Conservation (phyloP, 1,140 invertebrate species). For the Cydia splendana region DNA sequence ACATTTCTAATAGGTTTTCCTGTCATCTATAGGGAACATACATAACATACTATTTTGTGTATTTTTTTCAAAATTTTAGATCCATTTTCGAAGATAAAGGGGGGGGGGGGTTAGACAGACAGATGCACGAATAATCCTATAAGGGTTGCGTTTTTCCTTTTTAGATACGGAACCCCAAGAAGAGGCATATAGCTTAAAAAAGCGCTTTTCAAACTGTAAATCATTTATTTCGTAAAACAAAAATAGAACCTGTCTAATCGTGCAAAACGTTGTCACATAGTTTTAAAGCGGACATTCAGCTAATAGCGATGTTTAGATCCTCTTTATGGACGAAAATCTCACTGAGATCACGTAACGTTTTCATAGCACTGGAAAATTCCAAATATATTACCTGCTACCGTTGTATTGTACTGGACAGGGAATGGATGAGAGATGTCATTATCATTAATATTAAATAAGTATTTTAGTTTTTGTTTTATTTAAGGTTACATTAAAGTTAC, state of each 20-base stretch:
- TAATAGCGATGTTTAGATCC: conserved; percentile 50
- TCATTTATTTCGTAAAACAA: background rate
- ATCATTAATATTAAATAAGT: conserved; percentile 12
- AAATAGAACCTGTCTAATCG: background rate
- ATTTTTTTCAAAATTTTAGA: no score
- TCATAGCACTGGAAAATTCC: conserved; percentile 57
- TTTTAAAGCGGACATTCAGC: conserved; percentile 35
- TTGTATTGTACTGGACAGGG: conserved; percentile 43
- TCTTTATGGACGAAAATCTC: conserved; percentile 29
- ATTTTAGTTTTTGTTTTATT: background rate
- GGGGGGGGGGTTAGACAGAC: no score
- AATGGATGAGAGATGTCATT: conserved; percentile 33
- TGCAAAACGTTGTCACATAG: background rate
- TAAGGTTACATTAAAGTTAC: no score
- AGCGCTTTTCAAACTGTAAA: background rate
- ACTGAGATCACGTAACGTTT: conserved; percentile 56
- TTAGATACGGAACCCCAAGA: no score
- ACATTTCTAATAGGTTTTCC: no score
- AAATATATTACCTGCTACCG: conserved; percentile 47
- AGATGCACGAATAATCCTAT: no score
- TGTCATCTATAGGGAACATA: no score
- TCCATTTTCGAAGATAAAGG: no score
- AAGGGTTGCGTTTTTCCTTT: no score
- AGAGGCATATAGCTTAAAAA: no score
- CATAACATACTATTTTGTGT: no score